Evolutionary conservation across 2,113 vertebrate genomes (phyloP).

Genomic region (Panthera tigris): DNA sequence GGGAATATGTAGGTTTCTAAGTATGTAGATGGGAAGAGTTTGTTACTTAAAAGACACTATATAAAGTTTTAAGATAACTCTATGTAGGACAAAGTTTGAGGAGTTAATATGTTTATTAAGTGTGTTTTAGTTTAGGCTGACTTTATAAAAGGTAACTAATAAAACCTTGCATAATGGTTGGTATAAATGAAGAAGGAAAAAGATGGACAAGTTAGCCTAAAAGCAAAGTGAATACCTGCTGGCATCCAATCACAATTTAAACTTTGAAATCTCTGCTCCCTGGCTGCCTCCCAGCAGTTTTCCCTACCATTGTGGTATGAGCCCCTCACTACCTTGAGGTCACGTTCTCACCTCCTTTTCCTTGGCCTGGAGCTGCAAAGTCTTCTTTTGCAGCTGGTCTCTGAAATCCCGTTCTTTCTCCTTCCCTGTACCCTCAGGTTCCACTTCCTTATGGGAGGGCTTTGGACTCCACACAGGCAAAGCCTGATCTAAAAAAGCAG

Average conservation of each 20-base stretch:
- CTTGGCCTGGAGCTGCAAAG: slow-evolving; percentile 79
- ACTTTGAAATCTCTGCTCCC: neutral
- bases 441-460: slow-evolving; percentile 63
- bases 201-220: neutral
- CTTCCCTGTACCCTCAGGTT: slow-evolving; percentile 67
- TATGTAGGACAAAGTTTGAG: neutral
- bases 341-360: slow-evolving; percentile 85
- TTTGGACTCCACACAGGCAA: slow-evolving; percentile 70
- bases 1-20: neutral
- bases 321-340: neutral
- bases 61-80: slow-evolving; percentile 15
- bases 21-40: neutral
- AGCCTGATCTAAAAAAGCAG: slow-evolving; percentile 84
- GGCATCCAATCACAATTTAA: neutral
- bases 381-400: slow-evolving; percentile 81
- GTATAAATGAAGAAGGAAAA: slow-evolving; percentile 21
- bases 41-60: slow-evolving; percentile 1
- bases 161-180: neutral
- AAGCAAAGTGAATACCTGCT: neutral
- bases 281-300: neutral
- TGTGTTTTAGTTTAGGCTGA: slow-evolving; percentile 30
- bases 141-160: neutral
- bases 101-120: slow-evolving; percentile 72
- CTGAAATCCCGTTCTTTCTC: slow-evolving; percentile 66
- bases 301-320: neutral